These are phyloP conservation scores for Chiloscyllium punctatum DNA, from an alignment of 2,797 vertebrate genomes.

Conservation along the genomic window DNA sequence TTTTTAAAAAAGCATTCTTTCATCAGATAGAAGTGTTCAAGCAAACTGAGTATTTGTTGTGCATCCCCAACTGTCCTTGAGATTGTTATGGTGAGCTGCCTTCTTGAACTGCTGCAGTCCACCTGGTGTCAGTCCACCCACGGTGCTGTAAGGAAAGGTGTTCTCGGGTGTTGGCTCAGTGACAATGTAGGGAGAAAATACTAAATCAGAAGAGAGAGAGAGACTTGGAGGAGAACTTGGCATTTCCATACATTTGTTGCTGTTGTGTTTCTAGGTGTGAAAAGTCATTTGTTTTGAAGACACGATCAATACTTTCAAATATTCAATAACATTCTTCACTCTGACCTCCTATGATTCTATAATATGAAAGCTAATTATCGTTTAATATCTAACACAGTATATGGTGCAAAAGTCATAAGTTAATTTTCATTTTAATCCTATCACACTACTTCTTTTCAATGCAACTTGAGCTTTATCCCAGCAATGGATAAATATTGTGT, in stretches of 20 bases:
- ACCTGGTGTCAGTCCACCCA: neutral
- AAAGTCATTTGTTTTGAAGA: neutral
- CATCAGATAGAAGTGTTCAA: neutral
- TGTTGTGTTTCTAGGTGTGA: neutral
- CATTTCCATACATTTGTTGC: neutral
- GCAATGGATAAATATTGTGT: neutral
- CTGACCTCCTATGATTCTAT: neutral
- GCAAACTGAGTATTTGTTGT: neutral
- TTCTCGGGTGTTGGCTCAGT: neutral
- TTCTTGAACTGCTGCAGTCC: neutral
- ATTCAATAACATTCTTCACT: neutral
- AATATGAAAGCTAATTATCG: neutral
- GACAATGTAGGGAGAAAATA: neutral
- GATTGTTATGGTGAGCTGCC: no score
- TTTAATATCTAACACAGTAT: neutral
- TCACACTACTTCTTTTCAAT: neutral
- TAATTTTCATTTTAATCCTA: neutral
- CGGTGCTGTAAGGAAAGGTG: neutral
- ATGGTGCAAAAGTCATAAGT: neutral
- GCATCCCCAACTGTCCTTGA: neutral
- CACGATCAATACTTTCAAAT: neutral
- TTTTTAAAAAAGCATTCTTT: neutral
- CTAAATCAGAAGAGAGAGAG: neutral
- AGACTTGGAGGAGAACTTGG: neutral
- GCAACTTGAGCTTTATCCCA: neutral